phyloP scores from a whole-genome alignment of 2,797 vertebrate species.

The Erethizon dorsatum region DNA sequence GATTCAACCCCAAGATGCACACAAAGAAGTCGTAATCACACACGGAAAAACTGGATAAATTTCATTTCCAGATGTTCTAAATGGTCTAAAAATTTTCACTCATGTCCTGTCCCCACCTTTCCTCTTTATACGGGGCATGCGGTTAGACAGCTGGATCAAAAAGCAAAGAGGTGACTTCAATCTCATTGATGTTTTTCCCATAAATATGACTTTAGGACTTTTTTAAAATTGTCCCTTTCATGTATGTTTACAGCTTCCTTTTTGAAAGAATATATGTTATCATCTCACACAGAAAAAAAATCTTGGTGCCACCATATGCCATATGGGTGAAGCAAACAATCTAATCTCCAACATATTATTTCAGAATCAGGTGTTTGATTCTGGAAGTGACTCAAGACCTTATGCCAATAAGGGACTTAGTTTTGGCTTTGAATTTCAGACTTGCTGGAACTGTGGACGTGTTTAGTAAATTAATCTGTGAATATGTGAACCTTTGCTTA shows the following conservation, averaged over 20 bases:
- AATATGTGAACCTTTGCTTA: slow-evolving; percentile 15
- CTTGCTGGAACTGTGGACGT: not conserved
- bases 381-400: not conserved
- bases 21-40: not conserved
- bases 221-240: not conserved
- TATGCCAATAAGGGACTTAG: not conserved
- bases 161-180: not conserved
- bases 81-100: not conserved
- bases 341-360: not conserved
- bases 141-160: not conserved
- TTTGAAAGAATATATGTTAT: not conserved
- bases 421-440: not conserved
- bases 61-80: not conserved
- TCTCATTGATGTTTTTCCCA: not conserved
- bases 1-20: not conserved
- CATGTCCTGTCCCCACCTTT: not conserved
- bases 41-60: not conserved
- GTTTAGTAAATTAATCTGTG: not conserved
- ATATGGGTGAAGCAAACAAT: not conserved
- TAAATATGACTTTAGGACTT: not conserved
- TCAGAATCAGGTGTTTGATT: not conserved
- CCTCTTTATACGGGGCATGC: not conserved
- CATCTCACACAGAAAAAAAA: not conserved
- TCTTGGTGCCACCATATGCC: not conserved
- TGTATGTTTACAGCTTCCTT: not conserved